Evolutionary conservation across 64 coral and sea anemone genomes (phyloP).

Genomic region (Orbicella faveolata): DNA sequence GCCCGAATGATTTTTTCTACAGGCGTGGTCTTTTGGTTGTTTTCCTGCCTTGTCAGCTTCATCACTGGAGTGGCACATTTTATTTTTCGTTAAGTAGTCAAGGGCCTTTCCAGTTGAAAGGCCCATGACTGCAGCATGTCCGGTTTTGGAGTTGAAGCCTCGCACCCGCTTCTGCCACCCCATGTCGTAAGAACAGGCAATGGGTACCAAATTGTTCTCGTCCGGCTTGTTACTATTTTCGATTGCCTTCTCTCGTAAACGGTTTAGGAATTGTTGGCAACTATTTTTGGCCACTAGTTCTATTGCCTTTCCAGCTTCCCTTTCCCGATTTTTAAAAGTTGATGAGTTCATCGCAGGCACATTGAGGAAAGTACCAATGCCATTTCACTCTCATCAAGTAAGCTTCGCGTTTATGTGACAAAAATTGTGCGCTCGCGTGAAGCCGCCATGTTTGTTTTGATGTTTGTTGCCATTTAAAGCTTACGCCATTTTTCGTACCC

Average conservation of each 20-base stretch:
- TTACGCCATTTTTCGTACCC: too few species aligned
- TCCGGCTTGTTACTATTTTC: not conserved
- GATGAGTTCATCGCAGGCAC: not conserved
- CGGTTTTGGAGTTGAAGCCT: not conserved
- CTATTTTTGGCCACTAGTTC: not conserved
- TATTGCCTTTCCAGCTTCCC: too few species aligned
- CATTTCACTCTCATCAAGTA: not conserved
- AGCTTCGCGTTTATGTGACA: not conserved
- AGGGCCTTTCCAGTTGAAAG: slow-evolving; percentile 55
- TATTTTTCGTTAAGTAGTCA: slow-evolving; percentile 54
- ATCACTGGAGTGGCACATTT: slow-evolving; percentile 53
- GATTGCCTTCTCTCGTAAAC: not conserved
- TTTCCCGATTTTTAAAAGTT: slow-evolving; percentile 15
- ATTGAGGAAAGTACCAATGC: not conserved
- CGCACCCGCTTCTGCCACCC: not conserved
- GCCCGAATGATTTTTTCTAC: slow-evolving; percentile 67
- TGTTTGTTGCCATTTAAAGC: too few species aligned
- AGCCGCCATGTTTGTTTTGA: too few species aligned
- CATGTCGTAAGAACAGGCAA: slow-evolving; percentile 19
- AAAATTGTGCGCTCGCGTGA: not conserved
- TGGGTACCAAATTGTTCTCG: too few species aligned
- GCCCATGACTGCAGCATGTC: slow-evolving; percentile 65
- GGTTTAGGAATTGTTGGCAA: not conserved
- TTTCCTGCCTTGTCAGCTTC: slow-evolving; percentile 23
- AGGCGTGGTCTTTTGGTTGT: slow-evolving; percentile 55